Evolutionary conservation across 2,888 invertebrate genomes (phyloP), one percentile per base, ranked within the genome.

Genomic region (Amiota communis): DNA sequence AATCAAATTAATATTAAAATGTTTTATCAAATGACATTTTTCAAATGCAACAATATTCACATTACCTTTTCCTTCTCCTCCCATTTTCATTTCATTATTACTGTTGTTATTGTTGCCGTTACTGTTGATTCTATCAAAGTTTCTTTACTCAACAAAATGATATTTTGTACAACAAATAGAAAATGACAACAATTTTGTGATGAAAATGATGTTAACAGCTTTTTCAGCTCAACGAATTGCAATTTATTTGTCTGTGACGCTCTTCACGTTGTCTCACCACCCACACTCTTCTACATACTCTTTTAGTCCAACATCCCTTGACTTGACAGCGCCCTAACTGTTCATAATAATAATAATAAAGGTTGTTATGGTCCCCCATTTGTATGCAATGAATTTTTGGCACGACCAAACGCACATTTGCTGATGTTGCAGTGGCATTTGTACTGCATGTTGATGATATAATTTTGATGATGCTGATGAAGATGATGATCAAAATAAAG

Each of bases 341-440:
- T 36, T 71, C 70, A 47, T n/a, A 67, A 71, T 53, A 64, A 71
- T 53, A 64, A 71, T 61, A 49, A 73, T 47, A 11, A 77, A 79
- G 79, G 80, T 84, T 82, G 82, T 79, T 80, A 81, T 83, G 63
- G 63, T 63, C 65, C 46, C 65, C 6, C 74, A 80, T 63, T 59
- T 63, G 63, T 36, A n/a, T 63, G 63, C 63, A 36, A 36, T 36
- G 36, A 2, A 36, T 36, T 36, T 36, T 36, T 36, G 36, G 36
- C 36, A 36, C 36, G 36, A 36, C 36, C 36, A 36, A 53, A 53
- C 53, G 13, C 65, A 20, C 63, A 61, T 11, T 13, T 6, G n/a
- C 63, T 63, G 8, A 23, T 46, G 36, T 15, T 63, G 46, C 46
- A 8, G 15, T n/a, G 63, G 8, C 15, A 15, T 46, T 63, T 36